Conservation (phyloP, 2,888 invertebrate species). For the Phania funesta region DNA sequence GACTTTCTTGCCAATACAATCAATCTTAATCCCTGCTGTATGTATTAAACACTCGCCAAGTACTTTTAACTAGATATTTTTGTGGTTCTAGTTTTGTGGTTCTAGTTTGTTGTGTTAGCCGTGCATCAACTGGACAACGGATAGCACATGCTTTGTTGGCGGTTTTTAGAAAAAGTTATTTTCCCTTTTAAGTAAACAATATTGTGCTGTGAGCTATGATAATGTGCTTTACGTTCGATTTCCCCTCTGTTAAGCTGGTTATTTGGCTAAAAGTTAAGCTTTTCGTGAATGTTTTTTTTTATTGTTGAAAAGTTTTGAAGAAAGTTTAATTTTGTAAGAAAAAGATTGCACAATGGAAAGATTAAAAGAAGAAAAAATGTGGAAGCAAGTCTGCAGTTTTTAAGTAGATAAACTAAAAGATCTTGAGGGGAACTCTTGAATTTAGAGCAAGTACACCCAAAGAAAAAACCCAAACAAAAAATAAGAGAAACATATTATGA, state of each 20-base stretch:
- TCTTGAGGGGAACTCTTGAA: no score
- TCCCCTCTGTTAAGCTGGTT: neutral
- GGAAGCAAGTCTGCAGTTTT: no score
- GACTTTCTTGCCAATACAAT: slow-evolving; percentile 50
- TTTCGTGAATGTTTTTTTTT: slow-evolving; percentile 5
- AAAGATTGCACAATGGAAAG: no score
- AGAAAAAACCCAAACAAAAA: no score
- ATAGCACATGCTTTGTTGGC: no score
- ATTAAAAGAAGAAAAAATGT: no score
- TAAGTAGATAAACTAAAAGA: no score
- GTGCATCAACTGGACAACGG: neutral
- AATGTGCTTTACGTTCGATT: slow-evolving; percentile 11
- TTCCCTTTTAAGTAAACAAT: slow-evolving; percentile 22
- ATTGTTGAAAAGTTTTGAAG: slow-evolving; percentile 16
- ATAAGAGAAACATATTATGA: no score
- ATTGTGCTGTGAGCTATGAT: slow-evolving; percentile 23
- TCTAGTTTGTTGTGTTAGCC: neutral
- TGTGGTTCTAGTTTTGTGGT: no score
- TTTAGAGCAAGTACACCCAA: no score
- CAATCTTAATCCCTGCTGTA: slow-evolving; percentile 48
- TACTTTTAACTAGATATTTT: slow-evolving; percentile 45
- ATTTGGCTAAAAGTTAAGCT: slow-evolving; percentile 6
- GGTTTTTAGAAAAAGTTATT: no score
- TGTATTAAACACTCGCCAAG: slow-evolving; percentile 53
- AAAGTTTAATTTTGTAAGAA: slow-evolving; percentile 37